A percentile compares a stretch with the other conserved stretches of the same genome.
These are phyloP conservation scores for Enteromius trimaculatus DNA, from an alignment of 2,797 vertebrate species.

Conservation along the genomic window DNA sequence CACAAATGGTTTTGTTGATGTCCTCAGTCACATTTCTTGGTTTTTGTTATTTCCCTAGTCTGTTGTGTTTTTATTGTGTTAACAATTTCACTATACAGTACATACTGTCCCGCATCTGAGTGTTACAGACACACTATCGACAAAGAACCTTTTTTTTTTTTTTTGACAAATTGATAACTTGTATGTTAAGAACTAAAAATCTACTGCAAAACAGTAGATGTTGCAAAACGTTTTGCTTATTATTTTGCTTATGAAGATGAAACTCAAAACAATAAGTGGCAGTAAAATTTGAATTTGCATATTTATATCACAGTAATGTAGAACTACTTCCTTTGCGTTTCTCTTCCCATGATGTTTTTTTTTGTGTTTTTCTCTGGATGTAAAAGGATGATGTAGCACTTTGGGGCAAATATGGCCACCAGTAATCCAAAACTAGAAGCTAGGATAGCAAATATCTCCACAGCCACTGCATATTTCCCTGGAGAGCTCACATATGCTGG, in stretches of 20 bases:
- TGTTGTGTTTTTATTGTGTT: no score
- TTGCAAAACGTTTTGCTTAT: neutral
- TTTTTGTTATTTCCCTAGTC: no score
- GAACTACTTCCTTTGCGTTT: neutral
- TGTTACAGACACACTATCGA: no score
- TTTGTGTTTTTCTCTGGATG: constrained; percentile 66
- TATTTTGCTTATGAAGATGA: neutral
- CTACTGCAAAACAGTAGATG: neutral
- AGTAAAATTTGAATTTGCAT: neutral
- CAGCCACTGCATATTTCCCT: constrained; percentile 63
- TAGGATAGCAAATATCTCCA: constrained; percentile 64
- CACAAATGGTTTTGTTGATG: no score
- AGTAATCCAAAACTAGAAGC: constrained; percentile 65
- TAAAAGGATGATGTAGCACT: constrained; percentile 65
- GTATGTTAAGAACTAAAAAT: neutral
- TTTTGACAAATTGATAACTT: neutral
- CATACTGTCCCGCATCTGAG: no score
- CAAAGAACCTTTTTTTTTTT: no score
- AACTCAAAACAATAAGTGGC: neutral
- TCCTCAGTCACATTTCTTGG: no score
- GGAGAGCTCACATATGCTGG: constrained; percentile 72
- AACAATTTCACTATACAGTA: no score
- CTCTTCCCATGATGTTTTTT: constrained; percentile 63
- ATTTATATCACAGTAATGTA: neutral
- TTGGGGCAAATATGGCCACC: constrained; percentile 61